Base-by-base conservation (phyloP, 1,140 invertebrate genomes). In the Hyphantria cunea region DNA sequence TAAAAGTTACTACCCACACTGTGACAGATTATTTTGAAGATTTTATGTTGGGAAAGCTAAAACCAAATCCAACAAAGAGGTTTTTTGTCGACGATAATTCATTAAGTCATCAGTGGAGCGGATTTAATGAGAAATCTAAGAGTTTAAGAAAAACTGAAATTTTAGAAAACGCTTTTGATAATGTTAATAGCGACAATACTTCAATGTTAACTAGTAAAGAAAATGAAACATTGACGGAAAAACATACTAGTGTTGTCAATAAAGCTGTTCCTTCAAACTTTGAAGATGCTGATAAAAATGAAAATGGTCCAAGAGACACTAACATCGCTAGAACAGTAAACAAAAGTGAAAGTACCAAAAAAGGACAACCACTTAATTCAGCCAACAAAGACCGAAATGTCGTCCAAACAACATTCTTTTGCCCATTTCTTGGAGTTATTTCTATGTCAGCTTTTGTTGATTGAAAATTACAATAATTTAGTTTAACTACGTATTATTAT, bases 391-490 rank as follows among this genome's bases (percentile, higher is more conserved):
- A 10, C 58, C 64, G 53, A 41, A 72, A 62, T n/a, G 54, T 81
- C 13, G 70, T 72, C 9, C 72, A 61, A 39, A 88, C 85, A 0
- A 76, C 83, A 6, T 86, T 88, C 49, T 88, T 79, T 48, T 88
- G 85, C 53, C 85, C 85, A 0, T 83, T 79, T 48, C 78, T 88
- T 51, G 85, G 85, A 9, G 61, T 82, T 4, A 71, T 88, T 8
- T 78, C 73, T n/a, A 81, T 88, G 80, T 59, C 74, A 11, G 34
- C 78, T 4, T 74, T 74, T 50, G 54, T 80, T 25, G 73, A 80
- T 41, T 64, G 48, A 58, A n/a, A 13, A n/a, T 25, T 25, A 25
- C 5, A 25, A 25, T 25, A 25, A 25, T 25, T 1, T 25, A 25
- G 5, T 3, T 3, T 25, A 25, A 25, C 2, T 25, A 25, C 1